Base-by-base conservation (phyloP, 92 coral and sea anemone species). In the Siderastrea radians region DNA sequence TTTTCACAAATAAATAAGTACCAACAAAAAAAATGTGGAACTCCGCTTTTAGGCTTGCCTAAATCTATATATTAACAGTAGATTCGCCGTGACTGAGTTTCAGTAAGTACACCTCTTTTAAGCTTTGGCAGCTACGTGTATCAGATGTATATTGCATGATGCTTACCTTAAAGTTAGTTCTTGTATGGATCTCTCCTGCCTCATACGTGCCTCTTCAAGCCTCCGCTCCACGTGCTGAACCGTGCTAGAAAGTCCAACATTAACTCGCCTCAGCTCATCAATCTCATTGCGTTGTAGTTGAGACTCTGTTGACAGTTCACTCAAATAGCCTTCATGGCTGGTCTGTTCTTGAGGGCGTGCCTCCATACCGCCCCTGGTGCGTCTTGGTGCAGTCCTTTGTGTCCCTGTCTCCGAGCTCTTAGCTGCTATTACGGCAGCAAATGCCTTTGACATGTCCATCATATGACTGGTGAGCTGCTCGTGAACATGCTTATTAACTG, bases 121-220 rank as follows among this genome's bases (percentile, higher is more conserved):
- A 26, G 38, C 38, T 26, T 26, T 26, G 38, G 38, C 38, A 26
- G 38, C 38, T 26, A 26, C 38, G 38, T 26, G 38, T 26, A 26
- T 26, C 38, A 26, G 38, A 26, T 26, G 38, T 26, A 26, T 26
- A 26, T 26, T 26, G 38, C 38, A 26, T 26, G 38, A 26, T 26
- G 38, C 38, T 26, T 83, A 85, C 87, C 83, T 72, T 12, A 86
- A 81, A 1, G 75, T 91, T 7, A 80, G 68, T n/a, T 91, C 94
- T 60, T 84, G 92, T 8, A 93, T 43, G 9, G 88, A 88, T 52
- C 94, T 85, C 14, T 93, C 94, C n/a, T 79, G 87, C 59, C 93
- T 80, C 12, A 86, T 75, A 17, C 89, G 91, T 1, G 90, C 48
- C 6, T 93, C 95, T 62, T 93, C 93, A 6, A 75, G 66, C 47